These are phyloP conservation scores for Cygnus olor DNA, from an alignment of 2,797 vertebrate genomes.

Conservation along the genomic window DNA sequence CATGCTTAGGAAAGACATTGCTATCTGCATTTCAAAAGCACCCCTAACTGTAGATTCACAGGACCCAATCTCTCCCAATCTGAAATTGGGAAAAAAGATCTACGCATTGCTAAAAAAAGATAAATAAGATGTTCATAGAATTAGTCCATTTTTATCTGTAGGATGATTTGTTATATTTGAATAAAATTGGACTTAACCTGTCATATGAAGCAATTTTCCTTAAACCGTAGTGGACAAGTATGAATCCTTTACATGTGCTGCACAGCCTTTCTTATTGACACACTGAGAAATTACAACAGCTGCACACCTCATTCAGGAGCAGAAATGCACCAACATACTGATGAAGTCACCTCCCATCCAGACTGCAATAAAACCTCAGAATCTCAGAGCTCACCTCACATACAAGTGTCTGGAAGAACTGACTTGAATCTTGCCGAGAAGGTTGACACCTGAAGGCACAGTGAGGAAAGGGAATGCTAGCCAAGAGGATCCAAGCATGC, in stretches of 20 bases:
- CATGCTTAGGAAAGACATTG: not conserved
- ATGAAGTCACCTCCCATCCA: not conserved
- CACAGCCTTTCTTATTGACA: not conserved
- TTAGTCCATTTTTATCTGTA: not conserved
- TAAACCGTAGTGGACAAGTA: not conserved
- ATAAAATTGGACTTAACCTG: not conserved
- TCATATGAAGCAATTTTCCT: not conserved
- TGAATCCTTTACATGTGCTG: not conserved
- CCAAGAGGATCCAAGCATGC: not conserved
- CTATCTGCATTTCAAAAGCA: not conserved
- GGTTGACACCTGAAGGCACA: not conserved
- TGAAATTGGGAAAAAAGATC: not conserved
- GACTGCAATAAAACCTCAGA: not conserved
- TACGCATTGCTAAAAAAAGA: not conserved
- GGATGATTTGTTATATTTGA: not conserved
- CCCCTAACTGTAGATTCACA: not conserved
- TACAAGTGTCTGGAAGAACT: not conserved
- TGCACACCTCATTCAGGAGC: not conserved
- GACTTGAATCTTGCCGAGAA: not conserved
- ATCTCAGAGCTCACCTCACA: not conserved
- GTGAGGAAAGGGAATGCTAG: not conserved
- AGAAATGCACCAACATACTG: not conserved
- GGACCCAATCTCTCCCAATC: not conserved
- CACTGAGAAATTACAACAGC: not conserved
- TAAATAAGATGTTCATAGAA: not conserved